Percentiles rank a stretch among this genome's conserved stretches.
Evolutionary conservation across 2,113 vertebrate species (phyloP).

Genomic region (Siniperca knerii): DNA sequence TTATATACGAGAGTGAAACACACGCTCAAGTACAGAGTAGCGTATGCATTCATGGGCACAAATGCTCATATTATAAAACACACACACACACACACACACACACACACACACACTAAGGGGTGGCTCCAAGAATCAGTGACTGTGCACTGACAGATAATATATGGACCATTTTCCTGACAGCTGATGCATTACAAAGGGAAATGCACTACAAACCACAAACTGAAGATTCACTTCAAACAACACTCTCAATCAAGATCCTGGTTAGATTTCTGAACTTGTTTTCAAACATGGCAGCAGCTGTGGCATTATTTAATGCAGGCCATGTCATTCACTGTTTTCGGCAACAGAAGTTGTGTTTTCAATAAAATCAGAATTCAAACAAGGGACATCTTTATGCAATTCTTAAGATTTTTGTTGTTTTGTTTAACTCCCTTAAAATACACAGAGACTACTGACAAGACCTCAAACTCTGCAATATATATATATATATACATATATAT

Average conservation of each 20-base stretch:
- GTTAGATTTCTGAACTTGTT: background rate
- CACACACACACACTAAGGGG: no score
- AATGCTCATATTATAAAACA: background rate
- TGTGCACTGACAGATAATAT: background rate
- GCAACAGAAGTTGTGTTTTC: background rate
- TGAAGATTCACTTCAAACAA: background rate
- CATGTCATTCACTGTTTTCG: background rate
- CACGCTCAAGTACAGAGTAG: background rate
- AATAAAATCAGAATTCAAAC: background rate
- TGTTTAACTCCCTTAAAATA: no score
- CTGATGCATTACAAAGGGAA: background rate
- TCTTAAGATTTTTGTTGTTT: no score
- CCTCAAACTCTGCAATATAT: no score
- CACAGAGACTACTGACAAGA: no score
- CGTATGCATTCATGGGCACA: background rate
- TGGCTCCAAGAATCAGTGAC: background rate
- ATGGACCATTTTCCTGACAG: background rate
- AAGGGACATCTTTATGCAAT: background rate
- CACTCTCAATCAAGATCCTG: background rate
- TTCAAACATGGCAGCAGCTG: background rate
- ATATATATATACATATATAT: no score
- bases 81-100: no score
- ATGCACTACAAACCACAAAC: background rate
- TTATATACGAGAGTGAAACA: background rate
- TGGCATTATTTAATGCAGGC: background rate